Evolutionary conservation across 2,797 vertebrate genomes (phyloP), one percentile per base, ranked within the genome.

Genomic region (Sebastes minor): DNA sequence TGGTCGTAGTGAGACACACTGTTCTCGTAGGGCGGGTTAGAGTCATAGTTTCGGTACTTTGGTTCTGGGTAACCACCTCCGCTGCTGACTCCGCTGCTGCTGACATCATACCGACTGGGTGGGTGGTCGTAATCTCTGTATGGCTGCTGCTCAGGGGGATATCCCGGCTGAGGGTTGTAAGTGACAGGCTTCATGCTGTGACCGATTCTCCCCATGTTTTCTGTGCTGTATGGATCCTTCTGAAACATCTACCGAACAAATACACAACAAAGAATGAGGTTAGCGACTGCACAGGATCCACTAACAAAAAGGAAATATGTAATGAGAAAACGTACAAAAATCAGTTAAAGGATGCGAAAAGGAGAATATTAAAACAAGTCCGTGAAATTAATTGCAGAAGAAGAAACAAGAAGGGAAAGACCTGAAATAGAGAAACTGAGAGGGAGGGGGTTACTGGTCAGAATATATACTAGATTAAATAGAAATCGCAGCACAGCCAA

Each of bases 111-210:
- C 81, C 96, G 96, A 56, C 96, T 97, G 0, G 95, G 80, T 6
- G 97, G 95, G 71, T 97, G 97, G 68, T 99, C 98, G 0, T 97
- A 97, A 89, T 98, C 98, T 93, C 97, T 95, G 83, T 96, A 96
- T 0, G 96, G 94, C 80, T 95, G 96, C 77, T 97, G 97, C 65
- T 98, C 97, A 23, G 90, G 78, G 72, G 95, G 91, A 71, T 97
- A 97, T 0, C 95, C 95, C 82, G 94, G 94, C 77, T 96, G 97
- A 22, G 96, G 90, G 82, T 96, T 97, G 84, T 97, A 98, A 66
- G 92, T 84, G 69, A 94, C 86, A 78, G 92, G 96, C 88, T 98
- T 99, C 84, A 96, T 90, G 74, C 95, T 86, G 0, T 96, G 97
- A 87, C 95, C 95, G 9, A 94, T 94, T 73, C 97, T 96, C 78